Conservation (phyloP, 2,888 invertebrate species). For the Dugesia japonica region DNA sequence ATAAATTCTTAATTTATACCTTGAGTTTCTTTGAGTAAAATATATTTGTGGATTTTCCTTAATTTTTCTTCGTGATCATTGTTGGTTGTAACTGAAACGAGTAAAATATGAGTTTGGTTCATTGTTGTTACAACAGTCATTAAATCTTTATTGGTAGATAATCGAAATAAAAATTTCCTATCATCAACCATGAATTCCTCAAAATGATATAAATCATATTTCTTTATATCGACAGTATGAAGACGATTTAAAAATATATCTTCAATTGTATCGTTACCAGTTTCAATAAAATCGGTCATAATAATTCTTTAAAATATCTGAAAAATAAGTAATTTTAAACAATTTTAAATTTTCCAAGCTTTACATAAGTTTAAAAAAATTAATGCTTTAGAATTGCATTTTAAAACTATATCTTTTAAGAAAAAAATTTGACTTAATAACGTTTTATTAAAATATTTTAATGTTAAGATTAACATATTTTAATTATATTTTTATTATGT, state of each 20-base stretch:
- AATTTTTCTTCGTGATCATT: conserved; percentile 27
- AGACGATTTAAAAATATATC: conserved; percentile 31
- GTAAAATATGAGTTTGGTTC: conserved; percentile 2
- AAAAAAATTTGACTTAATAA: too few relatives aligned
- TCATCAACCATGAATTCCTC: conserved; percentile 23
- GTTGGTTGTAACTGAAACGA: conserved; percentile 33
- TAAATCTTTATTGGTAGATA: conserved; percentile 25
- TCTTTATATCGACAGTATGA: conserved; percentile 30
- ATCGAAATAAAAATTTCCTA: conserved; percentile 32
- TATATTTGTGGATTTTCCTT: not conserved
- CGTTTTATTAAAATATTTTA: too few relatives aligned
- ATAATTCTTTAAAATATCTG: too few relatives aligned
- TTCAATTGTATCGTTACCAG: conserved; percentile 28
- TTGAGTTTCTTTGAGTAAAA: not conserved
- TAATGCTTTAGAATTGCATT: too few relatives aligned
- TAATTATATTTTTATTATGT: too few relatives aligned
- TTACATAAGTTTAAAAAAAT: too few relatives aligned
- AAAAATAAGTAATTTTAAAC: too few relatives aligned
- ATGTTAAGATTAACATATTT: too few relatives aligned
- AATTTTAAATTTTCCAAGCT: too few relatives aligned
- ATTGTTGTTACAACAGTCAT: conserved; percentile 33
- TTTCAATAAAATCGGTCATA: not conserved
- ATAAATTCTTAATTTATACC: too few relatives aligned
- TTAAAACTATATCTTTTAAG: too few relatives aligned
- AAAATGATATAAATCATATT: conserved; percentile 35